Evolutionary conservation across 2,797 vertebrate species (phyloP).

Genomic region (Rhabdomys pumilio): DNA sequence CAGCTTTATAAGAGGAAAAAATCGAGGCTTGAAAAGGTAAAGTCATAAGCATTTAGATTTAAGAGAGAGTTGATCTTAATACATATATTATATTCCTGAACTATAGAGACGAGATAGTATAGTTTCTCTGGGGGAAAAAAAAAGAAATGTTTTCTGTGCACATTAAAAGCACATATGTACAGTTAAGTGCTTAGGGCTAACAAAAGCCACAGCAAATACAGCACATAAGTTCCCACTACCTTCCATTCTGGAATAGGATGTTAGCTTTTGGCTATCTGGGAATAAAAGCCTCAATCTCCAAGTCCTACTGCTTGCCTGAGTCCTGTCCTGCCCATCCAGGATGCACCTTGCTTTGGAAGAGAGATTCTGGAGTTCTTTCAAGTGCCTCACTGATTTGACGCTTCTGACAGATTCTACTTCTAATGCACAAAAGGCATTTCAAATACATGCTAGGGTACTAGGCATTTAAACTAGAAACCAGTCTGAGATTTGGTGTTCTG

Average conservation of each 20-base stretch:
- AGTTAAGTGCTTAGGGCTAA: conserved; percentile 72
- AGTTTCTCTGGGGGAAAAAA: conserved; percentile 79
- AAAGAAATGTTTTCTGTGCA: conserved; percentile 6
- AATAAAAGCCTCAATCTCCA: conserved; percentile 67
- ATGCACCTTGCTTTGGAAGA: conserved; percentile 68
- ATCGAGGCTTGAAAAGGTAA: conserved; percentile 84
- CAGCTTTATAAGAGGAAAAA: conserved; percentile 85
- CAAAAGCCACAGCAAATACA: conserved; percentile 77
- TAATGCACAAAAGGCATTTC: conserved; percentile 83
- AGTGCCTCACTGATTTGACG: conserved; percentile 64
- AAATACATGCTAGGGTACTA: conserved; percentile 67
- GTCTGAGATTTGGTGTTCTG: conserved; percentile 61
- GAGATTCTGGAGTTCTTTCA: conserved; percentile 78
- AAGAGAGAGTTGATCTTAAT: conserved; percentile 74
- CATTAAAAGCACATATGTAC: conserved; percentile 63
- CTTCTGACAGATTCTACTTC: conserved; percentile 81
- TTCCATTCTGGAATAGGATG: conserved; percentile 70
- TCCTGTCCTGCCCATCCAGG: background rate
- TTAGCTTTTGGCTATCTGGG: conserved; percentile 68
- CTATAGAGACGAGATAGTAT: conserved; percentile 71
- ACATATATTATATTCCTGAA: conserved; percentile 69
- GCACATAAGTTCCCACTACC: conserved; percentile 64
- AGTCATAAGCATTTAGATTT: conserved; percentile 82
- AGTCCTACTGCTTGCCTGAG: background rate
- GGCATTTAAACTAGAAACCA: conserved; percentile 63